Base-by-base conservation (phyloP, 2,113 vertebrate species). In the Tenebrosternarchus preto region DNA sequence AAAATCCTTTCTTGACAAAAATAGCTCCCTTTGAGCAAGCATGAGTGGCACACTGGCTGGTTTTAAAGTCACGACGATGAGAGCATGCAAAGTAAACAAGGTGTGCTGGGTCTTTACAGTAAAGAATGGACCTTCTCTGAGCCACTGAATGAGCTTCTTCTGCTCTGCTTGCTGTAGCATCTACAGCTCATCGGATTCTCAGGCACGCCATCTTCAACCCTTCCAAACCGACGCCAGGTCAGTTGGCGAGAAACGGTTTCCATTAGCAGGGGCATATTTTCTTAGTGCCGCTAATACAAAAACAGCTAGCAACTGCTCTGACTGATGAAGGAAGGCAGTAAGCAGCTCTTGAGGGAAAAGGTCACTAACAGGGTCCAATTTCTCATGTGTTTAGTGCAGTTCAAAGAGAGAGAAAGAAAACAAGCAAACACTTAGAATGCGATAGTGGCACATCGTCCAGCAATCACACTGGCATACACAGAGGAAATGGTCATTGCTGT, bases 1-100 rank as follows among this genome's bases (percentile, higher is more conserved):
- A 69, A 50, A 85, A 57, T 61, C 73, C 72, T 76, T 82, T 82
- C 64, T 56, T 67, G 56, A 78, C 83, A 76, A 85, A 85, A 85
- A 82, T 79, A 83, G 73, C 73, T 82, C 70, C 70, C 43, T 78
- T 73, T 70, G 63, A 77, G 75, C 33, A 77, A 36, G 24, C 46
- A 63, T 67, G 75, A 59, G 69, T 50, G 25, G 16, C 57, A 55
- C 69, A 64, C 46, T 43, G 25, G 78, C 33, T 31, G 59, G 70
- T 82, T 84, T 76, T 4, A 63, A 74, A 24, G 25, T 73, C 33
- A 46, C n/a, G 24, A 59, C 64, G 22, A 31, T 69, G 12, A 20
- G n/a, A 17, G 22, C 29, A 46, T 76, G 31, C 61, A 39, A 84
- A 73, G 77, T 59, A 24, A 77, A 73, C 50, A 73, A 61, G 60